These are phyloP conservation scores for Drosophila kurseongensis DNA, from an alignment of 1,140 invertebrate species.

Conservation along the genomic window DNA sequence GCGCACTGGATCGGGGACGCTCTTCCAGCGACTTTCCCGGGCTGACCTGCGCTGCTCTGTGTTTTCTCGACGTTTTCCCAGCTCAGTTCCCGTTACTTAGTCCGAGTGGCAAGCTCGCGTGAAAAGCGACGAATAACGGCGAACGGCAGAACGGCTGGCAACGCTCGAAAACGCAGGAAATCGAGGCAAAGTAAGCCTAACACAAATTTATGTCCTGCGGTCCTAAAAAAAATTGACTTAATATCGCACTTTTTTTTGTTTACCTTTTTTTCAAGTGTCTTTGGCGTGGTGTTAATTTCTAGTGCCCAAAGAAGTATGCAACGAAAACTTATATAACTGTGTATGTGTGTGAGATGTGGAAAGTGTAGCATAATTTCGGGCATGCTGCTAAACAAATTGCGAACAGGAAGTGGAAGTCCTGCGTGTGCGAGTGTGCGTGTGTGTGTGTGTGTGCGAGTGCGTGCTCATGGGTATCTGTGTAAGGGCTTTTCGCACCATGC, in stretches of 20 bases:
- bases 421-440: conserved; percentile 64
- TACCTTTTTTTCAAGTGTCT: conserved; percentile 7
- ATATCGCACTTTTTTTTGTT: conserved; percentile 3
- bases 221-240: background rate
- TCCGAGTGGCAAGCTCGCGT: conserved; percentile 75
- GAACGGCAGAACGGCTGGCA: conserved; percentile 56
- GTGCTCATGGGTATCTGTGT: conserved; percentile 6
- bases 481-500: conserved; percentile 34
- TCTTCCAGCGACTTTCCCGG: conserved; percentile 41
- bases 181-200: conserved; percentile 19
- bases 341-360: conserved; percentile 44
- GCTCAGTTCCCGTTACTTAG: conserved; percentile 61
- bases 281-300: background rate
- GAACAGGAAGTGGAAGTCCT: conserved; percentile 47
- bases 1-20: conserved; percentile 9
- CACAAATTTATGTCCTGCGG: background rate
- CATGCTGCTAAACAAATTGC: conserved; percentile 61
- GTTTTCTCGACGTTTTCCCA: conserved; percentile 12
- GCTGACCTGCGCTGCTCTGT: conserved; percentile 27
- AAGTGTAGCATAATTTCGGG: conserved; percentile 71
- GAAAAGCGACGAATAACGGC: conserved; percentile 35
- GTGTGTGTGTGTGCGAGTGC: background rate
- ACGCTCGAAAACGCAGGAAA: conserved; percentile 60
- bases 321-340: conserved; percentile 68
- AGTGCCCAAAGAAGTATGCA: conserved; percentile 50